Conservation (phyloP, 2,797 vertebrate genomes). For the Silurus lanzhouensis region DNA sequence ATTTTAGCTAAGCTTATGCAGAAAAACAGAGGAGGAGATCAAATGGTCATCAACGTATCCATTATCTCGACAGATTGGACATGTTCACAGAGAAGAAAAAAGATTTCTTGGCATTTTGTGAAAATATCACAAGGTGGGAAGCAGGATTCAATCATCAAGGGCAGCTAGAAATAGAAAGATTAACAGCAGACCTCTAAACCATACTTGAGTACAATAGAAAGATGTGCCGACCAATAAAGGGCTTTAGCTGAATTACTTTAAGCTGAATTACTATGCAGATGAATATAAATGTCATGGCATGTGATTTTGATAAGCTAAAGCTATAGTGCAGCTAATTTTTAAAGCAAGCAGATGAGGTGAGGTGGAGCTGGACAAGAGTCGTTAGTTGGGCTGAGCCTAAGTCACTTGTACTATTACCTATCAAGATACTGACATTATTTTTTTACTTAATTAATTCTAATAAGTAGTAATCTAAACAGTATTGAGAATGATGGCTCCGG, state of each 20-base stretch:
- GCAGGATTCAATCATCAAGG: constrained; percentile 17
- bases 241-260: not conserved
- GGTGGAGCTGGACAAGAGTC: constrained; percentile 26
- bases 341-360: constrained; percentile 34
- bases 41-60: constrained; percentile 10
- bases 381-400: constrained; percentile 27
- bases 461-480: not conserved
- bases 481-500: not conserved
- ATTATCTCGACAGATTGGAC: constrained; percentile 43
- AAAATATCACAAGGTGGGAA: constrained; percentile 39
- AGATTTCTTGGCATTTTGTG: constrained; percentile 26
- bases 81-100: constrained; percentile 8
- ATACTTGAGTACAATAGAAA: constrained; percentile 30
- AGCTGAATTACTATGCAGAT: constrained; percentile 40
- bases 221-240: constrained; percentile 29
- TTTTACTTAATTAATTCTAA: not conserved
- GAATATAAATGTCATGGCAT: constrained; percentile 46
- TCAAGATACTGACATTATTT: not conserved
- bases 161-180: constrained; percentile 29
- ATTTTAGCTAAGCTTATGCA: not conserved
- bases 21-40: not conserved
- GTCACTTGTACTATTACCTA: constrained; percentile 39
- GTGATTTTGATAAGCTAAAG: constrained; percentile 36
- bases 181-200: constrained; percentile 19
- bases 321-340: constrained; percentile 34